phyloP scores from a whole-genome alignment of 2,113 vertebrate genomes.

The Nesogale talazaci region DNA sequence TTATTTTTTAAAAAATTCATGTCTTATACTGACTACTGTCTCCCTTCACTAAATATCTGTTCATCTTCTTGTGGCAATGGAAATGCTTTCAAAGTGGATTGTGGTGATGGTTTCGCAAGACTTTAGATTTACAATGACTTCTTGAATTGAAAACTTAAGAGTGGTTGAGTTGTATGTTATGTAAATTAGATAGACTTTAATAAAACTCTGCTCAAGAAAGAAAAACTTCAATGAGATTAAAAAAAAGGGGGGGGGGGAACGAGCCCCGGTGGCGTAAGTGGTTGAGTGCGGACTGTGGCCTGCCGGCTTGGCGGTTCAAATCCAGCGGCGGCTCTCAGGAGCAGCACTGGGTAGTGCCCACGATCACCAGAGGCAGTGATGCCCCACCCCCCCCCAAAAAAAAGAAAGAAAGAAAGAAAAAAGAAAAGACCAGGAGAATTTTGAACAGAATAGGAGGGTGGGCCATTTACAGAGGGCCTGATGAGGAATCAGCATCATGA shows the following conservation, averaged over 20 bases:
- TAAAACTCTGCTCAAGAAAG: conserved; percentile 29
- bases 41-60: too few species aligned
- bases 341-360: too few species aligned
- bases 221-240: conserved; percentile 29
- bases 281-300: too few species aligned
- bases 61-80: background rate
- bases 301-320: too few species aligned
- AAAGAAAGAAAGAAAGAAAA: too few species aligned
- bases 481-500: conserved; percentile 24
- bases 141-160: background rate
- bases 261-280: too few species aligned
- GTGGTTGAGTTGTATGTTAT: background rate
- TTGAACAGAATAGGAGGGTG: background rate
- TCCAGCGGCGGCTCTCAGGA: too few species aligned
- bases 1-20: too few species aligned
- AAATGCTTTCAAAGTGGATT: conserved; percentile 51
- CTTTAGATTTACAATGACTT: background rate
- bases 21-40: too few species aligned
- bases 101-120: background rate
- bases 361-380: too few species aligned
- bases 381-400: too few species aligned
- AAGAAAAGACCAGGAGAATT: background rate
- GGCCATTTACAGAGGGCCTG: background rate
- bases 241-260: too few species aligned
- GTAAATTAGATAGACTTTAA: conserved; percentile 29